Evolutionary conservation across 2,888 invertebrate genomes (phyloP).

Genomic region (Pterostichus madidus): DNA sequence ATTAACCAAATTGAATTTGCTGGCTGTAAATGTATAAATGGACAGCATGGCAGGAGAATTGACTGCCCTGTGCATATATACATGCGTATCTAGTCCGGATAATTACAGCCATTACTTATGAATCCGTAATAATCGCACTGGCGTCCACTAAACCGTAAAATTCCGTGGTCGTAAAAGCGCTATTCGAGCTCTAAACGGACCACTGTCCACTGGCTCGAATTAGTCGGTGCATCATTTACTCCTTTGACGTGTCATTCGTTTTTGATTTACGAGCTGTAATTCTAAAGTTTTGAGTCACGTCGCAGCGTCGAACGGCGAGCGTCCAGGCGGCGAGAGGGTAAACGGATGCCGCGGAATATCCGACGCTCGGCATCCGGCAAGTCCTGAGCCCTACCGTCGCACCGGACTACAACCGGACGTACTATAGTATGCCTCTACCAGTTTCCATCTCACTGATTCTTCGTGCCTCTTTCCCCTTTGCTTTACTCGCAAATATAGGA

Average conservation of each 20-base stretch:
- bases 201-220: constrained; percentile 73
- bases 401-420: constrained; percentile 21
- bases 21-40: not conserved
- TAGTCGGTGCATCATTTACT: constrained; percentile 76
- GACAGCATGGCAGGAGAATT: not conserved
- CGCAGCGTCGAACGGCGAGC: constrained; percentile 64
- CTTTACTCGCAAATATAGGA: too few species aligned
- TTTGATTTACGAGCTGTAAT: constrained; percentile 71
- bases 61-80: not conserved
- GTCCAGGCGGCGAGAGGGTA: constrained; percentile 13
- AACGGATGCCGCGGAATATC: constrained; percentile 21
- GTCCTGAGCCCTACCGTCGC: not conserved
- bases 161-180: constrained; percentile 65
- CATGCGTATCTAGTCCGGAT: constrained; percentile 68
- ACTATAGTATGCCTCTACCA: not conserved
- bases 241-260: constrained; percentile 72
- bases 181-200: constrained; percentile 67
- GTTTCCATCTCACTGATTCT: constrained; percentile 21
- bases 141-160: constrained; percentile 70
- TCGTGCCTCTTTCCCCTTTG: too few species aligned
- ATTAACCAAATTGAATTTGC: constrained; percentile 24
- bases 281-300: constrained; percentile 69
- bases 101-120: constrained; percentile 71
- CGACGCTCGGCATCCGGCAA: constrained; percentile 6
- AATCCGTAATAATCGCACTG: constrained; percentile 68